A percentile compares a stretch with the other conserved stretches of the same genome.
phyloP scores from a whole-genome alignment of 2,888 invertebrate genomes.

The Acronicta aceris region DNA sequence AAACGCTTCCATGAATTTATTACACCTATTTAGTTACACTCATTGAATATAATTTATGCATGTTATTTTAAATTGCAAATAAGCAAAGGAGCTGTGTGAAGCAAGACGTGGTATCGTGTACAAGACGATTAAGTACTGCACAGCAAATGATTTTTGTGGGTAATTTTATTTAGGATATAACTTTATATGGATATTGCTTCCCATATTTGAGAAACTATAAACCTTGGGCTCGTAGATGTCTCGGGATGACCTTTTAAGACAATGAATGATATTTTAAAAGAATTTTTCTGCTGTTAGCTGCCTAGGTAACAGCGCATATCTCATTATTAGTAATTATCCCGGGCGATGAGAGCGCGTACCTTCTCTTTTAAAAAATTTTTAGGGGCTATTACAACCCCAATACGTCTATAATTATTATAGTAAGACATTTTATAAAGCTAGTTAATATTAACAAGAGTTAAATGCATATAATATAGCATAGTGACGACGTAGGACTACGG shows the following conservation, averaged over 20 bases:
- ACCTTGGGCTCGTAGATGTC: constrained; percentile 16
- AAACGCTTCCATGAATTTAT: constrained; percentile 43
- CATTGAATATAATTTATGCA: constrained; percentile 56
- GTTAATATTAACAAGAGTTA: constrained; percentile 31
- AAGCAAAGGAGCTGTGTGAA: constrained; percentile 51
- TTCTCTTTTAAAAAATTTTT: too few relatives aligned
- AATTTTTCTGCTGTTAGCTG: not conserved
- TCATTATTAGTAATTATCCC: too few relatives aligned
- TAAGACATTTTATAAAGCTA: constrained; percentile 8
- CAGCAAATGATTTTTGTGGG: constrained; percentile 44
- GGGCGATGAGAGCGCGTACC: too few relatives aligned
- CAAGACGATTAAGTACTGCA: too few relatives aligned
- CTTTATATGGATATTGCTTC: constrained; percentile 56
- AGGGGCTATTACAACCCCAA: too few relatives aligned
- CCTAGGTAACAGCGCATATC: too few relatives aligned
- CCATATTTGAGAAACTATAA: constrained; percentile 41
- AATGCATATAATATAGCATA: constrained; percentile 40
- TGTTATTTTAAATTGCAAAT: constrained; percentile 66
- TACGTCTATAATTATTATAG: not conserved
- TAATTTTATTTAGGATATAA: constrained; percentile 63
- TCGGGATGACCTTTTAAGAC: not conserved
- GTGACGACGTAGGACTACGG: constrained; percentile 66
- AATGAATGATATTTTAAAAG: not conserved
- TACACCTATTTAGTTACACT: too few relatives aligned
- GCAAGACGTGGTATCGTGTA: constrained; percentile 56